These are phyloP conservation scores for Alexandromys fortis DNA, from an alignment of 2,113 vertebrate species.

Conservation along the genomic window DNA sequence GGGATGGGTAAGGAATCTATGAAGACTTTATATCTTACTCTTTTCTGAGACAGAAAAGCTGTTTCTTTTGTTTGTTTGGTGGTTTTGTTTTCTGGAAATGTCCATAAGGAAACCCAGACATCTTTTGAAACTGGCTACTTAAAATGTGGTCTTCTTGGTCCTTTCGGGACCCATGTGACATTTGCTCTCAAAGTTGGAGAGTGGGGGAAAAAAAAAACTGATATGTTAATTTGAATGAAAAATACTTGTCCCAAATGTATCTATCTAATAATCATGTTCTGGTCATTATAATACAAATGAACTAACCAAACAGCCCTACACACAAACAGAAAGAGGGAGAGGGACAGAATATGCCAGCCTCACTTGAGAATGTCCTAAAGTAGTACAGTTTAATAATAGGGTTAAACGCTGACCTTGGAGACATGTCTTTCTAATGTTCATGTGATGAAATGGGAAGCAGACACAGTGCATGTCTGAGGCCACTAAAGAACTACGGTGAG, in stretches of 20 bases:
- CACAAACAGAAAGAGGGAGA: neutral
- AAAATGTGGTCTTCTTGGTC: neutral
- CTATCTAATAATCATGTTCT: neutral
- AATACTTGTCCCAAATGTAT: neutral
- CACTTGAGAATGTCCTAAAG: neutral
- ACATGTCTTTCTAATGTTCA: conserved; percentile 23
- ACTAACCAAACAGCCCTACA: neutral
- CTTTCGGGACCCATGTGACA: neutral
- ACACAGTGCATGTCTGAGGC: neutral
- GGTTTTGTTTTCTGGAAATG: neutral
- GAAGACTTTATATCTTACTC: neutral
- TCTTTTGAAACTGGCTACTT: neutral
- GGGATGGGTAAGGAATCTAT: too few species aligned
- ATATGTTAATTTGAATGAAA: conserved; percentile 12
- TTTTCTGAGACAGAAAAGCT: neutral
- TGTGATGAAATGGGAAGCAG: neutral
- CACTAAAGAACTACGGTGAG: neutral
- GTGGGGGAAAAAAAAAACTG: neutral
- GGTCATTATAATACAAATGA: neutral
- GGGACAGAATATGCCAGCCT: neutral
- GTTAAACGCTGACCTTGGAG: neutral
- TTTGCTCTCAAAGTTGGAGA: neutral
- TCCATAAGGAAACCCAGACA: neutral
- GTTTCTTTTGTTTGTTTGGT: too few species aligned
- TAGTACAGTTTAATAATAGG: neutral